These are phyloP conservation scores for Chlamydotis undulata DNA, from an alignment of 2,113 vertebrate species.

Conservation along the genomic window DNA sequence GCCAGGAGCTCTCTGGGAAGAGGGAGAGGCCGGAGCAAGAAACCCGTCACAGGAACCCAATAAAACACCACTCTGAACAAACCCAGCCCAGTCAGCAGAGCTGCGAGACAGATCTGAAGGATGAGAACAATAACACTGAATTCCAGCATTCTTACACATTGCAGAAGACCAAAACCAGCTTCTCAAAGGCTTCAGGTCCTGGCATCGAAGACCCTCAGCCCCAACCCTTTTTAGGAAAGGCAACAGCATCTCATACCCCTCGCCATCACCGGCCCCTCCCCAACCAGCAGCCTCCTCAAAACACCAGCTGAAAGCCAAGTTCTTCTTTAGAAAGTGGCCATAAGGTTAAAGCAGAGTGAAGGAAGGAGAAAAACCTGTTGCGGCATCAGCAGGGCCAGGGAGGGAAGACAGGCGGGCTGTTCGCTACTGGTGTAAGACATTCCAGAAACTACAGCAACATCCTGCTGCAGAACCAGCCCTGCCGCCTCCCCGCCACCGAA, in stretches of 20 bases:
- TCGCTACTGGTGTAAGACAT: background rate
- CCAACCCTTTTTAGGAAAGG: background rate
- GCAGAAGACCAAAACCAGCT: background rate
- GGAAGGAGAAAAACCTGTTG: background rate
- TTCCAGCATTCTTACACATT: background rate
- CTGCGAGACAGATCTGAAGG: background rate
- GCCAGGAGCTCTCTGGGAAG: rapidly evolving
- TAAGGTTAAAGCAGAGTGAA: rapidly evolving
- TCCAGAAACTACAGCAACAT: background rate
- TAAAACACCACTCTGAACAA: background rate
- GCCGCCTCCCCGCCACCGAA: background rate
- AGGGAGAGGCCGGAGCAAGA: background rate
- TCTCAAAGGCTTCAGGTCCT: background rate
- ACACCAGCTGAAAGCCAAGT: background rate
- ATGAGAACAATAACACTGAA: background rate
- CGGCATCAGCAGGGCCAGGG: rapidly evolving
- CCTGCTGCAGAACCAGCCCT: background rate
- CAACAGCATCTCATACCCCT: rapidly evolving
- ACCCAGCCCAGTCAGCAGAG: background rate
- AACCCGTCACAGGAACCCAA: background rate
- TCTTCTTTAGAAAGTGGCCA: rapidly evolving
- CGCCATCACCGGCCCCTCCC: background rate
- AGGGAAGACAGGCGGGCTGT: rapidly evolving
- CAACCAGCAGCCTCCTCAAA: background rate
- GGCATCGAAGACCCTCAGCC: rapidly evolving